These are phyloP conservation scores for Scleropages formosus DNA, from an alignment of 2,797 vertebrate genomes.

Conservation along the genomic window DNA sequence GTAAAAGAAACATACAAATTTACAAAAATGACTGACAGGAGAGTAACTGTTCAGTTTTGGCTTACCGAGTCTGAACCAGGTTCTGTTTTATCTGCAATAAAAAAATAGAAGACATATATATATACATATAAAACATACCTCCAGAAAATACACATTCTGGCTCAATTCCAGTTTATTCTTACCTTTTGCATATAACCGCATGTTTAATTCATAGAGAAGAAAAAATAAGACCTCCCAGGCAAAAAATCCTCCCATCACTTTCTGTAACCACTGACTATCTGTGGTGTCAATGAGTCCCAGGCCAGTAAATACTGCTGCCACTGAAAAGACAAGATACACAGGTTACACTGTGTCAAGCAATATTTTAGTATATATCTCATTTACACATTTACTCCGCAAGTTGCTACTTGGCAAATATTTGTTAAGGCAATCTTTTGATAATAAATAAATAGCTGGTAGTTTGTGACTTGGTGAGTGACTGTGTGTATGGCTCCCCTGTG, in stretches of 20 bases:
- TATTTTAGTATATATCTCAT: too few species aligned
- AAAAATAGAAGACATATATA: constrained; percentile 3
- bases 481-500: too few species aligned
- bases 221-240: constrained; percentile 64
- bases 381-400: too few species aligned
- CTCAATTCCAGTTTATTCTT: constrained; percentile 1
- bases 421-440: too few species aligned
- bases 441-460: too few species aligned
- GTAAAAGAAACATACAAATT: neutral
- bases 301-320: constrained; percentile 71
- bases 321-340: constrained; percentile 47
- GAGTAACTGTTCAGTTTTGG: neutral
- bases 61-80: constrained; percentile 42
- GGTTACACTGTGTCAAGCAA: too few species aligned
- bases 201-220: constrained; percentile 51
- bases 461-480: too few species aligned
- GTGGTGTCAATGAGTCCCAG: constrained; percentile 55
- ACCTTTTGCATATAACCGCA: constrained; percentile 53
- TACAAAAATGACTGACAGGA: neutral
- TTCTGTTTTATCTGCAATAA: constrained; percentile 33
- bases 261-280: constrained; percentile 56
- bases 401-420: too few species aligned
- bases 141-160: neutral
- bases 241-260: constrained; percentile 71
- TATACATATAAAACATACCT: neutral